A percentile compares a stretch with the other conserved stretches of the same genome.
Evolutionary conservation across 2,888 invertebrate species (phyloP).

Genomic region (Allacma fusca): DNA sequence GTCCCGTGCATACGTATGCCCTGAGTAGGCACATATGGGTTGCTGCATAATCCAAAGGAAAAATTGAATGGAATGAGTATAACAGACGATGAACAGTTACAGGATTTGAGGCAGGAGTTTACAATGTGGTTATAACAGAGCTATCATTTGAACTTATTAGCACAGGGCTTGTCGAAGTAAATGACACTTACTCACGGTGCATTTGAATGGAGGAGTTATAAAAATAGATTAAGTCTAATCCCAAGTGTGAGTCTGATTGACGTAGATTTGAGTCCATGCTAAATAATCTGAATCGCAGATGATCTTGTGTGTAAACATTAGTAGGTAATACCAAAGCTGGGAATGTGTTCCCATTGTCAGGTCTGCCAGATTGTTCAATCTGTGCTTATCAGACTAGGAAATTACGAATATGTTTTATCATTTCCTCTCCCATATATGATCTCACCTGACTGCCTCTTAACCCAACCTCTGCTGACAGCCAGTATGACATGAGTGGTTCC

Average conservation of each 20-base stretch:
- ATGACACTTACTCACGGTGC: no score
- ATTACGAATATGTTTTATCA: neutral
- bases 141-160: no score
- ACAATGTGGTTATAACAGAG: neutral
- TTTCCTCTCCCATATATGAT: neutral
- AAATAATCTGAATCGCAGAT: neutral
- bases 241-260: neutral
- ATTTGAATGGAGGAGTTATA: neutral
- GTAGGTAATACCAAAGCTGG: neutral
- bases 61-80: no score
- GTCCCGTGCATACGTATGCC: no score
- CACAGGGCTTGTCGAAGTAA: no score
- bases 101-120: no score
- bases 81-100: no score
- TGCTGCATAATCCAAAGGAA: no score
- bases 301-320: neutral
- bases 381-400: neutral
- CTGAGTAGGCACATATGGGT: no score
- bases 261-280: neutral
- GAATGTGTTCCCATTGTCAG: neutral
- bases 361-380: neutral
- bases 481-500: no score
- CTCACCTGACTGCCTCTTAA: no score
- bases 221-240: constrained; percentile 5
- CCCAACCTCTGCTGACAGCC: no score